A percentile compares a stretch with the other conserved stretches of the same genome.
phyloP scores from a whole-genome alignment of 92 coral and sea anemone species.

The Pocillopora grandis region DNA sequence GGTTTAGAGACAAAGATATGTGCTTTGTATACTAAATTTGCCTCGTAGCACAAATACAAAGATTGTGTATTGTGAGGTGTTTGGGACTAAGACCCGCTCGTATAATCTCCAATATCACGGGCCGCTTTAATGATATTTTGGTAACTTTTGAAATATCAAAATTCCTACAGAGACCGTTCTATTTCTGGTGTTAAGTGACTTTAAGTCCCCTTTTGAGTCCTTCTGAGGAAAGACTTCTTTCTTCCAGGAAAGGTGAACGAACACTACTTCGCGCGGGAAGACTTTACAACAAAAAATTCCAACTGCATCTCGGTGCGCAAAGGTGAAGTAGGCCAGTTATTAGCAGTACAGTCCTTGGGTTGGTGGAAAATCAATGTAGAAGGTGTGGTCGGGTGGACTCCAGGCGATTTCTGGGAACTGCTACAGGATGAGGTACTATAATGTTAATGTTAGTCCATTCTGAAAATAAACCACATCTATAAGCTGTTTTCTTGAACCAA shows the following conservation, averaged over 20 bases:
- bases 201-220: neutral
- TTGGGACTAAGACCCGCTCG: too few relatives aligned
- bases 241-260: conserved; percentile 44
- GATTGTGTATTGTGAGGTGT: too few relatives aligned
- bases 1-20: too few relatives aligned
- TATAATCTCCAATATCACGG: too few relatives aligned
- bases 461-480: neutral
- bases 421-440: conserved; percentile 14
- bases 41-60: too few relatives aligned
- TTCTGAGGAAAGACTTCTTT: neutral
- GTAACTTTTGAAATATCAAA: too few relatives aligned
- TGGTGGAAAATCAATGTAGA: conserved; percentile 84
- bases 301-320: conserved; percentile 61
- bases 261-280: conserved; percentile 52
- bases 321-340: conserved; percentile 69
- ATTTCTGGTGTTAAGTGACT: neutral
- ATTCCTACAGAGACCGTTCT: too few relatives aligned
- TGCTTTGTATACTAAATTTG: too few relatives aligned
- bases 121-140: too few relatives aligned
- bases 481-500: too few relatives aligned
- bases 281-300: conserved; percentile 57
- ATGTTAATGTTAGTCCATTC: neutral
- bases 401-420: conserved; percentile 66
- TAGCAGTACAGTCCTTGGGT: conserved; percentile 52
- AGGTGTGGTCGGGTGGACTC: conserved; percentile 81